Percentiles rank a stretch among this genome's conserved stretches.
Conservation (phyloP, 2,113 vertebrate species). For the Rhynchomys soricoides region DNA sequence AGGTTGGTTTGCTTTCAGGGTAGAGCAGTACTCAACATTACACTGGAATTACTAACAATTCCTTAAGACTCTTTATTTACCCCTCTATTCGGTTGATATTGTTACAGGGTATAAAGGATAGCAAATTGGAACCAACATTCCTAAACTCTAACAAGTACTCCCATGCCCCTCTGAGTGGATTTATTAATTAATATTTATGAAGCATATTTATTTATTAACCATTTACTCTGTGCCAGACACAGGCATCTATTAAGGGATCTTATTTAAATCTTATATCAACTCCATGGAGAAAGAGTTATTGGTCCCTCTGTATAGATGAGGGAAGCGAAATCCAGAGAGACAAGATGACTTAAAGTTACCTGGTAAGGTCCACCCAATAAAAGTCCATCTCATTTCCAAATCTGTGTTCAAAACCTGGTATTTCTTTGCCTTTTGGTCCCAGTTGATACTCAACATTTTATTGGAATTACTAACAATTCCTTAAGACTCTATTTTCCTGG, state of each 20-base stretch:
- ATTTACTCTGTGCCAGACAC: not conserved
- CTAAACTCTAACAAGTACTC: not conserved
- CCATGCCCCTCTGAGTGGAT: not conserved
- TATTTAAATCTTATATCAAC: not conserved
- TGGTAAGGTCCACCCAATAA: not conserved
- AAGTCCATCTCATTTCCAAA: not conserved
- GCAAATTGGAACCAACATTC: not conserved
- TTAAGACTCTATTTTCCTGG: slow-evolving; percentile 3
- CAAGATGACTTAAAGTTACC: not conserved
- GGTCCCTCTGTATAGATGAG: not conserved
- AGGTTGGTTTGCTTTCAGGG: not conserved
- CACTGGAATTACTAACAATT: not conserved
- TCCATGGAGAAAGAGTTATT: not conserved
- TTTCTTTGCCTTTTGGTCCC: not conserved
- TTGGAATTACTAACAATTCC: not conserved
- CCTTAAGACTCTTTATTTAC: slow-evolving; percentile 4
- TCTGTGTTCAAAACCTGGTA: not conserved
- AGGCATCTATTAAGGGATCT: not conserved
- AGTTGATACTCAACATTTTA: not conserved
- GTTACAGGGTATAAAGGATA: not conserved
- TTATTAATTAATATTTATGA: slow-evolving; percentile 30
- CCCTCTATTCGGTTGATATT: not conserved
- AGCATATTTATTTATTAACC: not conserved
- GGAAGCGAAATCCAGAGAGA: slow-evolving; percentile 1
- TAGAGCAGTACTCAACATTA: not conserved